Evolutionary conservation across 2,113 vertebrate species (phyloP), one percentile per base, ranked within the genome.

Genomic region (Cettia cetti): DNA sequence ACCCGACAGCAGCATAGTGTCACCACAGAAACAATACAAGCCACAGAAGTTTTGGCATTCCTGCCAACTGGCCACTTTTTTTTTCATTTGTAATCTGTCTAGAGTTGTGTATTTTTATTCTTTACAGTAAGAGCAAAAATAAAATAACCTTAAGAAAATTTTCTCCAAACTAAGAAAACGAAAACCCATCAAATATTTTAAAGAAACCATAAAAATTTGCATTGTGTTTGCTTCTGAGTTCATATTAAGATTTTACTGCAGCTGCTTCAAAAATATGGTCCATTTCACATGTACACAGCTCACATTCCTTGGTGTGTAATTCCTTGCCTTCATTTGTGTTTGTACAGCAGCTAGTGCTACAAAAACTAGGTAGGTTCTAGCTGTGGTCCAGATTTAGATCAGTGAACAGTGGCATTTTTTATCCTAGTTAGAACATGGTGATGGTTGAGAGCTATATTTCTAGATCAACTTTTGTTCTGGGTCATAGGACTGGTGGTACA

Each of bases 181-280:
- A 92, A 90, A 95, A 53, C 56, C 68, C 77, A 95, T 64, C 47
- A 71, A 76, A 95, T 30, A 86, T 83, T 89, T 86, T 72, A 90
- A 94, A 95, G 95, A 96, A 96, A 96, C 40, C 57, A 65, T 85
- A 94, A 92, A 96, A 84, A 86, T 79, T 97, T 96, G 94, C 95
- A 97, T 97, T 97, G 96, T 91, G 60, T 93, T 97, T 97, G 96
- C 96, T 90, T 97, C 78, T 89, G 88, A 97, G 92, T 97, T 97
- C 81, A 66, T 96, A 94, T 74, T 82, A 94, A 94, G 52, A 91
- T 95, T 96, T 94, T 80, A 94, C 92, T 95, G 91, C 95, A 96
- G 94, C 94, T 96, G 91, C 94, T 94, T 96, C 95, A 87, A 59
- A 94, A 88, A 76, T 74, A n/a, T 93, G 69, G 87, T 95, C 96